These are phyloP conservation scores for Diploptera punctata DNA, from an alignment of 2,888 invertebrate species.

Conservation along the genomic window DNA sequence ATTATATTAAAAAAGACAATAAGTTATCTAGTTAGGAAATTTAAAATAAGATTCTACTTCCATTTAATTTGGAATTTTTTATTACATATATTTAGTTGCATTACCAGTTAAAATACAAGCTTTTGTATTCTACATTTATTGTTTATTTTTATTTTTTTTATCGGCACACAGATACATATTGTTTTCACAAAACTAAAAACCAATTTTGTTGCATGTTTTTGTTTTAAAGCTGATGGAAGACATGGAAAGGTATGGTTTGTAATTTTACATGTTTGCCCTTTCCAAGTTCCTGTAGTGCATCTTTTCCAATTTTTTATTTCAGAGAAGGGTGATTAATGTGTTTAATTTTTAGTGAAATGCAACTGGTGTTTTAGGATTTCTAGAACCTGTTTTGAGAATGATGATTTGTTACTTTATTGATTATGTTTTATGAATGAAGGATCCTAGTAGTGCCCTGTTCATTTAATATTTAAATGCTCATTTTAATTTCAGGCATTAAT, in stretches of 20 bases:
- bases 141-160: not conserved
- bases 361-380: too few relatives aligned
- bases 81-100: not conserved
- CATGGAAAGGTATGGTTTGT: slow-evolving; percentile 17
- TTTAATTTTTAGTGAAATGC: not conserved
- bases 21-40: too few relatives aligned
- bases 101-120: too few relatives aligned
- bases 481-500: too few relatives aligned
- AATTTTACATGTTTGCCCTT: not conserved
- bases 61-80: too few relatives aligned
- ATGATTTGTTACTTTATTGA: too few relatives aligned
- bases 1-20: too few relatives aligned
- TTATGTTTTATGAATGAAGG: too few relatives aligned
- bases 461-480: too few relatives aligned
- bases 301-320: not conserved
- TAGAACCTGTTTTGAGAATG: slow-evolving; percentile 4
- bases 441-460: too few relatives aligned
- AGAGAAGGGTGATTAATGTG: not conserved
- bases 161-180: not conserved
- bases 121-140: not conserved
- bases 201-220: slow-evolving; percentile 23
- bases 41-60: too few relatives aligned
- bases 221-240: slow-evolving; percentile 23
- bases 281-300: not conserved
- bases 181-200: slow-evolving; percentile 12